phyloP scores from a whole-genome alignment of 2,797 vertebrate species.

The Glyptemys insculpta region DNA sequence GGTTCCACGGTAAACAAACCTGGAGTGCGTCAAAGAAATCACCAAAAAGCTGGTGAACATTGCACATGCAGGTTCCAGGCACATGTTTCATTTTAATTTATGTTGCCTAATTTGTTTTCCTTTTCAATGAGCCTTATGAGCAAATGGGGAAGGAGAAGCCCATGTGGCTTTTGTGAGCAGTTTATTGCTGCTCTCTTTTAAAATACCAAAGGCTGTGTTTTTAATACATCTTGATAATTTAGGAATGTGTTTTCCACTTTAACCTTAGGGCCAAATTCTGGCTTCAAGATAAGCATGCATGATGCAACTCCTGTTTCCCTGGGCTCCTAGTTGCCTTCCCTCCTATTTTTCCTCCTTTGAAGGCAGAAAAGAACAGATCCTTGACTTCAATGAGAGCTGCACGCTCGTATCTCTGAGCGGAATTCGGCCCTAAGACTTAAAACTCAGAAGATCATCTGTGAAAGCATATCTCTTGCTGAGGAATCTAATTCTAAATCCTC shows the following conservation, averaged over 20 bases:
- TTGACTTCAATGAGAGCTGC: not conserved
- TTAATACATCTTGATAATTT: not conserved
- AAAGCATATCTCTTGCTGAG: not conserved
- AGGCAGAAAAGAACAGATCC: not conserved
- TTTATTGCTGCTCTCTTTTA: not conserved
- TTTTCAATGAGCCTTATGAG: not conserved
- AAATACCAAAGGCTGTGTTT: slow-evolving; percentile 3
- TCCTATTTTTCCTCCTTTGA: not conserved
- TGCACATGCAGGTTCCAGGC: not conserved
- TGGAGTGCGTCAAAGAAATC: not conserved
- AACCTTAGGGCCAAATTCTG: not conserved
- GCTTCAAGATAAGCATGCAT: not conserved
- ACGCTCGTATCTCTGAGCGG: not conserved
- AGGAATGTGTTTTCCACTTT: not conserved
- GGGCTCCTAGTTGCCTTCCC: not conserved
- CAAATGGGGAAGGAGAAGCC: accelerated
- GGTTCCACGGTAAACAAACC: not conserved
- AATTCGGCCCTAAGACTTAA: not conserved
- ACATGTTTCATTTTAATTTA: not conserved
- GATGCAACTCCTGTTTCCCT: not conserved
- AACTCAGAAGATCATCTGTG: not conserved
- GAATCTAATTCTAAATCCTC: not conserved
- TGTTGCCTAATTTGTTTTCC: not conserved
- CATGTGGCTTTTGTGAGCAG: not conserved
- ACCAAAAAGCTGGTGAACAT: not conserved